Evolutionary conservation across 2,797 vertebrate species (phyloP), one percentile per base, ranked within the genome.

Genomic region (Cygnus olor): DNA sequence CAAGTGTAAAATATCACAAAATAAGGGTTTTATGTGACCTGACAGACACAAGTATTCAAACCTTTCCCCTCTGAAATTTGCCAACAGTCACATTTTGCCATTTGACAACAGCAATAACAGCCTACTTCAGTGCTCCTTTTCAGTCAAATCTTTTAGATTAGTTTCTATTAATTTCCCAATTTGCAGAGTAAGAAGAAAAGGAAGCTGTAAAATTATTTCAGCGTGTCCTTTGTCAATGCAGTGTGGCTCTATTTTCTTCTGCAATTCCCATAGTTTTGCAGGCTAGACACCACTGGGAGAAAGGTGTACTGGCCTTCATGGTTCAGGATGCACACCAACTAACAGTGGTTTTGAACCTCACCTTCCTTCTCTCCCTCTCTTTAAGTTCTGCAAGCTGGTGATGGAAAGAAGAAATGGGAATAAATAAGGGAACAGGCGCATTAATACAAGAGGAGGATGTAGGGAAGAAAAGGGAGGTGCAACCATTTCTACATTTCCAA

Each of bases 401-500:
- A 61, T 12, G 54, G 42, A 71, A 63, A 69, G 16, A 8, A 89
- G 30, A 86, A 72, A 38, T 20, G 73, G 53, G 42, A 49, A 51
- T n/a, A 84, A 56, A 60, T 53, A 30, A 77, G 10, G 6, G 27
- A 88, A 66, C 2, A 0, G 1, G 9, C 14, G 64, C 14, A 32
- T 40, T 36, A 86, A 53, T 11, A 61, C 22, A 58, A 86, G 53
- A 85, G 88, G 89, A 88, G 78, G 79, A 95, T 66, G 54, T 74
- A 57, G 71, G 57, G 42, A 80, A 86, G 58, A 85, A 90, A 93
- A 87, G 65, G 91, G 95, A 95, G 69, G 90, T 78, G 56, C 70
- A 89, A 87, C 83, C 14, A 47, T 45, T 85, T 93, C 84, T 74
- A 58, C 79, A 81, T 79, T 97, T 96, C 77, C 88, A 88, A 72